A percentile compares a stretch with the other conserved stretches of the same genome.
Conservation (phyloP, 1,140 invertebrate genomes). For the Acyrthosiphon pisum region DNA sequence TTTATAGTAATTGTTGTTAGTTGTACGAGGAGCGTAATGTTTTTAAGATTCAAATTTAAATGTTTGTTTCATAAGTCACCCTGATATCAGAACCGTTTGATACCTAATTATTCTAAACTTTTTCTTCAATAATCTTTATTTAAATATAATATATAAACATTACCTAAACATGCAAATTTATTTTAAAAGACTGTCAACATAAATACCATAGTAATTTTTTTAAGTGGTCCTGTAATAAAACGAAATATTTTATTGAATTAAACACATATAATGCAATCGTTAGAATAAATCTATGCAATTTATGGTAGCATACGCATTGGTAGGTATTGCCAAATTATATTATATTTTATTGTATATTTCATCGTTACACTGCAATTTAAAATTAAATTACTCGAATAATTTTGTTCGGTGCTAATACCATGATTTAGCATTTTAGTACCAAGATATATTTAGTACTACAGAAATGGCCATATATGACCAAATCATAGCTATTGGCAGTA, state of each 20-base stretch:
- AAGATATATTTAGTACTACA: background rate
- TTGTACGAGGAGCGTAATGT: too few species aligned
- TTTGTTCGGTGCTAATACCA: background rate
- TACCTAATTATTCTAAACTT: too few species aligned
- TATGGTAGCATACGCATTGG: too few species aligned
- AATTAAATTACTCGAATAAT: background rate
- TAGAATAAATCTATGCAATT: background rate
- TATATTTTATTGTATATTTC: background rate
- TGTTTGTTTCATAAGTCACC: too few species aligned
- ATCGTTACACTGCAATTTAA: background rate
- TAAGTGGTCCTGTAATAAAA: background rate
- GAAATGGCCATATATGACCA: background rate
- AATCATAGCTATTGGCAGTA: background rate
- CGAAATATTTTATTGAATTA: background rate
- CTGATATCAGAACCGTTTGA: too few species aligned
- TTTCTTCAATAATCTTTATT: too few species aligned
- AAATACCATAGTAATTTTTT: background rate
- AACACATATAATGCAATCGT: background rate
- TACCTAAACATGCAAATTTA: too few species aligned
- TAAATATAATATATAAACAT: too few species aligned
- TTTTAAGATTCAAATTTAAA: too few species aligned
- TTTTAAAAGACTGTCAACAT: background rate
- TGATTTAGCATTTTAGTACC: background rate
- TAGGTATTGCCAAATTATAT: background rate
- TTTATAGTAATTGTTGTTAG: too few species aligned